phyloP scores from a whole-genome alignment of 2,797 vertebrate genomes.

The Epinephelus coioides region DNA sequence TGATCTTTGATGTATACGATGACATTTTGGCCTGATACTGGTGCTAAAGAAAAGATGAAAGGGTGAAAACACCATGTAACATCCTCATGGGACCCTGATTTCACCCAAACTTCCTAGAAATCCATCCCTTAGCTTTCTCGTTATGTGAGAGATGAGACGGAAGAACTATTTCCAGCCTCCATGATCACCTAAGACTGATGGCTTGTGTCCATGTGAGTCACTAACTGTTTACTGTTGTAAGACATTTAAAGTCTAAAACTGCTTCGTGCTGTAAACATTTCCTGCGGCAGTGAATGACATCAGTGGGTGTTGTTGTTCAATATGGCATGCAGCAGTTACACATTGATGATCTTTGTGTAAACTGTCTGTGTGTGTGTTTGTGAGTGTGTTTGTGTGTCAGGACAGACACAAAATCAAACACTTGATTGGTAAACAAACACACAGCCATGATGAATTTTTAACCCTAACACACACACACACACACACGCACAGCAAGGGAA shows the following conservation, averaged over 20 bases:
- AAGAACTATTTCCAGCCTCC: not conserved
- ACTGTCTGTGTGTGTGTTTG: not conserved
- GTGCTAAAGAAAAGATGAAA: not conserved
- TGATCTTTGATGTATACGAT: not conserved
- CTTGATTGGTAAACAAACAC: slow-evolving; percentile 57
- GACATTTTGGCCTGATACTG: not conserved
- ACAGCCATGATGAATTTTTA: slow-evolving; percentile 49
- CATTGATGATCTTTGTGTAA: slow-evolving; percentile 13
- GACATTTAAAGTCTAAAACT: slow-evolving; percentile 12
- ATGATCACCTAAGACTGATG: not conserved
- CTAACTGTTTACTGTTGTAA: slow-evolving; percentile 23
- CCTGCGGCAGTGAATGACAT: slow-evolving; percentile 18
- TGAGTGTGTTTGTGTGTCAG: slow-evolving; percentile 1
- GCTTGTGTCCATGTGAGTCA: not conserved
- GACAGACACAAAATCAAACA: slow-evolving; percentile 37
- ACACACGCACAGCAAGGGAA: slow-evolving; percentile 10
- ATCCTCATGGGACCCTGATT: not conserved
- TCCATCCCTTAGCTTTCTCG: not conserved
- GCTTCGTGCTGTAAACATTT: slow-evolving; percentile 6
- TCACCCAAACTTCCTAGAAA: not conserved
- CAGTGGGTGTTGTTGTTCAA: not conserved
- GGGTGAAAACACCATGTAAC: too few species aligned
- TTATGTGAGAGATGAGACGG: not conserved
- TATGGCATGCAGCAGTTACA: slow-evolving; percentile 2
- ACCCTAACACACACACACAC: slow-evolving; percentile 11